Percentiles rank a stretch among this genome's conserved stretches.
Conservation (phyloP, 2,113 vertebrate species). For the Neotoma lepida region DNA sequence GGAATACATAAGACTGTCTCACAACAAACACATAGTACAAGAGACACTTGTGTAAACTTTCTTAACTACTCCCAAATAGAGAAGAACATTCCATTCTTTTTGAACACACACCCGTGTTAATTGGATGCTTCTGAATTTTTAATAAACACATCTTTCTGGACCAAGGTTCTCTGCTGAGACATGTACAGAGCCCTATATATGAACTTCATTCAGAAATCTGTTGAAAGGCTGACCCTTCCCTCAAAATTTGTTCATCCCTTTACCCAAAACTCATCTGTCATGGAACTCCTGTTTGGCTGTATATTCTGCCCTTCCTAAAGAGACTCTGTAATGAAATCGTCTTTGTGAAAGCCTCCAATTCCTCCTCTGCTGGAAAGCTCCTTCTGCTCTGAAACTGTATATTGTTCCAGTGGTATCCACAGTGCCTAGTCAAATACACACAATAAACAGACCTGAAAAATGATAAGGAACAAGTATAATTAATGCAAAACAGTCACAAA, state of each 20-base stretch:
- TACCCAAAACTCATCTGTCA: background rate
- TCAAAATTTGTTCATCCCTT: background rate
- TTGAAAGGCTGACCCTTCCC: background rate
- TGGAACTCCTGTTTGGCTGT: background rate
- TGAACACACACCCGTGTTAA: background rate
- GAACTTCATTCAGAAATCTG: slow-evolving; percentile 33
- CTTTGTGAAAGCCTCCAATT: slow-evolving; percentile 35
- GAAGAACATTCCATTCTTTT: background rate
- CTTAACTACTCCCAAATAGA: background rate
- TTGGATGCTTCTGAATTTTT: background rate
- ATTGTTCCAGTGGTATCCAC: slow-evolving; percentile 23
- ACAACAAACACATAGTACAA: background rate
- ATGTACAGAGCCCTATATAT: background rate
- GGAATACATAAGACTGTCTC: background rate
- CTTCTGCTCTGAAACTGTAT: background rate
- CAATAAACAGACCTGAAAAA: background rate
- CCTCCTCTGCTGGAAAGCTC: slow-evolving; percentile 12
- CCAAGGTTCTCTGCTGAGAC: background rate
- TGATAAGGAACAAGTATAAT: background rate
- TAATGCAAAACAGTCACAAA: slow-evolving; percentile 31
- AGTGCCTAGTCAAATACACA: background rate
- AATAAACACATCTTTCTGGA: background rate
- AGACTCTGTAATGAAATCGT: background rate
- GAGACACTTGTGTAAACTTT: background rate
- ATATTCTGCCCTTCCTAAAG: background rate